Evolutionary conservation across 1,140 invertebrate genomes (phyloP), one percentile per base, ranked within the genome.

Genomic region (Brachionus paranguensis): DNA sequence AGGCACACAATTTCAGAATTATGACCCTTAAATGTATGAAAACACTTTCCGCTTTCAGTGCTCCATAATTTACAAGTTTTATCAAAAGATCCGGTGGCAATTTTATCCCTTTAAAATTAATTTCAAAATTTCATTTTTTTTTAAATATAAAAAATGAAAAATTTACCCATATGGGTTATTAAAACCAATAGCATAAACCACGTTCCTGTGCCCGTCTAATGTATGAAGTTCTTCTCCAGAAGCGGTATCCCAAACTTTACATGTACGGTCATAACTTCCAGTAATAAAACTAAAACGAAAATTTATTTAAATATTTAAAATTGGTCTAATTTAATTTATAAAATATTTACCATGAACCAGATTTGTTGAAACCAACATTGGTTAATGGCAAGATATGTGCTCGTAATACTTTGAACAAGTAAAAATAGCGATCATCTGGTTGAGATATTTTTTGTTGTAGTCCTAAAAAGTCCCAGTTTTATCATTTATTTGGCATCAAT

Each of bases 261-360:
- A 94, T n/a, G 93, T 94, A 86, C 93, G 89, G 88, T 95, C 94
- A 88, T 94, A 95, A 88, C 93, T 94, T 70, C 93, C 93, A 1
- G 94, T 93, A 72, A 94, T 88, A 88, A 93, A 94, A 88, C 93
- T 94, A 87, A 27, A 86, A 84, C 65, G 11, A 85, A 37, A 53
- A 68, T 24, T 24, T 24, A 24, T n/a, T 29, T 0, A 65, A 55
- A 2, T 50, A 43, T 33, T 76, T 20, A 74, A 76, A 41, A 47
- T 64, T 45, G 3, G 5, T 45, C 27, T 29, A 50, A 37, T 60
- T 11, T 50, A 20, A 29, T 33, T 29, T 64, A 7, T 85, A 84
- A 10, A 60, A 60, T 20, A n/a, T 53, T 76, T 88, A 92, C 92
- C 90, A 91, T 68, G 91, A 91, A 0, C 93, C 93, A 68, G 89